A percentile compares a stretch with the other conserved stretches of the same genome.
phyloP scores from a whole-genome alignment of 2,113 vertebrate genomes.

The Artemisiospiza belli region DNA sequence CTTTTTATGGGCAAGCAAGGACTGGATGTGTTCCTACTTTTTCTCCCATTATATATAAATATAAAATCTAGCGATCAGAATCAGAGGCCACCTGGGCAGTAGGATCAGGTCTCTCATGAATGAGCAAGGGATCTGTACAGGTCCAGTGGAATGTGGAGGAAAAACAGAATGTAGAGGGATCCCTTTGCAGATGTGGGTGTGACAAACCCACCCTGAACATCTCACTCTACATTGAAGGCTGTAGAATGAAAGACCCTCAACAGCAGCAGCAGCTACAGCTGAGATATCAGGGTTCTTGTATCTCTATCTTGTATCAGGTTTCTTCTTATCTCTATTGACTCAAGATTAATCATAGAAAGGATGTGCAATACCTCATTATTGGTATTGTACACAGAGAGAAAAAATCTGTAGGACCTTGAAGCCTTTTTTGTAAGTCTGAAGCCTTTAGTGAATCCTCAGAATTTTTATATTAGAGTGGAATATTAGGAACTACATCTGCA shows the following conservation, averaged over 20 bases:
- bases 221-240: background rate
- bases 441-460: background rate
- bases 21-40: background rate
- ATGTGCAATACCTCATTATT: background rate
- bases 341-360: background rate
- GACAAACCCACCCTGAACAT: background rate
- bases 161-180: background rate
- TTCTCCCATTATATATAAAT: background rate
- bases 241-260: background rate
- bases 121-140: background rate
- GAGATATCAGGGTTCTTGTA: background rate
- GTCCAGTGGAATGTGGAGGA: accelerated
- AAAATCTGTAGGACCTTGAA: background rate
- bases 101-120: background rate
- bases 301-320: background rate
- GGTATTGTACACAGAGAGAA: background rate
- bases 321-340: background rate
- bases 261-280: background rate
- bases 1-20: background rate
- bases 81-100: background rate
- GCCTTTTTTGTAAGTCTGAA: background rate
- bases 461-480: background rate
- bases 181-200: background rate
- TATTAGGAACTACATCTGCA: background rate
- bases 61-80: background rate